Evolutionary conservation across 1,140 invertebrate species (phyloP).

Genomic region (Pogonomyrmex barbatus): DNA sequence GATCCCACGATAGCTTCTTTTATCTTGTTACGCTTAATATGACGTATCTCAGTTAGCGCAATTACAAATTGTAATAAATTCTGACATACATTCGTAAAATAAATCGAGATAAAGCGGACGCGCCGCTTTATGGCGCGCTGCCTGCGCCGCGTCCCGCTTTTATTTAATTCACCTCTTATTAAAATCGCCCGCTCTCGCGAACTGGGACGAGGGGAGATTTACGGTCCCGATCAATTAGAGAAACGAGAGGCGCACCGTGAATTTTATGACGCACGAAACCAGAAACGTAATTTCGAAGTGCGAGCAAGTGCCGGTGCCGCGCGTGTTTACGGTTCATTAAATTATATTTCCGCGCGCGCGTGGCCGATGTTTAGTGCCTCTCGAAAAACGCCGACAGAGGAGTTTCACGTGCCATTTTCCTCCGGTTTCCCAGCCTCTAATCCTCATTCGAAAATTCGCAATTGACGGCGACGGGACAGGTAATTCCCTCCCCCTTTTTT

Average conservation of each 20-base stretch:
- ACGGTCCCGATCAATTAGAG: slow-evolving; percentile 56
- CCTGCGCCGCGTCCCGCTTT: slow-evolving; percentile 19
- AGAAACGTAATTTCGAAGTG: slow-evolving; percentile 57
- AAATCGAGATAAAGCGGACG: slow-evolving; percentile 32
- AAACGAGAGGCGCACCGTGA: slow-evolving; percentile 41
- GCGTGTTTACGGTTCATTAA: slow-evolving; percentile 61
- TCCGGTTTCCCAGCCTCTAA: neutral
- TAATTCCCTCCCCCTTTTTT: too few species aligned
- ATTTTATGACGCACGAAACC: slow-evolving; percentile 58
- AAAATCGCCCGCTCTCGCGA: slow-evolving; percentile 37
- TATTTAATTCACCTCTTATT: slow-evolving; percentile 54
- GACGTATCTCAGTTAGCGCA: slow-evolving; percentile 12
- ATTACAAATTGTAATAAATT: slow-evolving; percentile 35
- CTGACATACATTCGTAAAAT: slow-evolving; percentile 13
- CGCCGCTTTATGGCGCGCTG: neutral
- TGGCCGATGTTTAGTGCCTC: slow-evolving; percentile 41
- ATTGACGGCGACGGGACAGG: neutral
- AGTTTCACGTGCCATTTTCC: slow-evolving; percentile 34
- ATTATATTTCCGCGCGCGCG: slow-evolving; percentile 47
- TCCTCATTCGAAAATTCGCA: neutral
- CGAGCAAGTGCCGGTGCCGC: slow-evolving; percentile 45
- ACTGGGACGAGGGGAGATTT: slow-evolving; percentile 51
- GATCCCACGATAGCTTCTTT: neutral
- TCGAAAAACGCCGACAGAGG: slow-evolving; percentile 33
- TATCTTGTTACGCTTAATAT: slow-evolving; percentile 32